Percentiles rank a stretch among this genome's conserved stretches.
Conservation (phyloP, 2,113 vertebrate genomes). For the Pyrgilauda ruficollis region DNA sequence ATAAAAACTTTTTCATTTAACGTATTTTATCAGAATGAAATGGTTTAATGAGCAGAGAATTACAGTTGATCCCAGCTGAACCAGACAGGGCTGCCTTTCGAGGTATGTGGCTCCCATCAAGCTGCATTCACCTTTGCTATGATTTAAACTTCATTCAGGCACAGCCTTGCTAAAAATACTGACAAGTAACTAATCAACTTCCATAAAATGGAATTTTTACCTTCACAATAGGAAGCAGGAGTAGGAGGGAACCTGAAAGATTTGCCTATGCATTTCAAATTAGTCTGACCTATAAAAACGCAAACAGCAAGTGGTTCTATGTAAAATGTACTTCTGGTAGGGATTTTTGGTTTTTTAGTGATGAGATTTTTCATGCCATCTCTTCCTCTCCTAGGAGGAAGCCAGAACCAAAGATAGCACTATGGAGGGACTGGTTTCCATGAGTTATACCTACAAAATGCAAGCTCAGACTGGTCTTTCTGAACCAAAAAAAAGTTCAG, state of each 20-base stretch:
- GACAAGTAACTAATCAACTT: slow-evolving; percentile 67
- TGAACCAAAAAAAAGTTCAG: neutral
- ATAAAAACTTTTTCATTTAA: slow-evolving; percentile 49
- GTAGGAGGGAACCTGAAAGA: slow-evolving; percentile 28
- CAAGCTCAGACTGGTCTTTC: neutral
- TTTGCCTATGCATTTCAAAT: slow-evolving; percentile 69
- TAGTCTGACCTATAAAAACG: slow-evolving; percentile 61
- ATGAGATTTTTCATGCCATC: neutral
- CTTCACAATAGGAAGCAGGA: slow-evolving; percentile 61
- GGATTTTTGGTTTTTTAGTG: neutral
- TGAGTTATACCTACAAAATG: neutral
- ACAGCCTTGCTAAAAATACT: slow-evolving; percentile 49
- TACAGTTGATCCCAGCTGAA: slow-evolving; percentile 51
- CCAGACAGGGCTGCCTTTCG: neutral
- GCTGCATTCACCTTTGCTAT: slow-evolving; percentile 46
- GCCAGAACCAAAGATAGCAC: neutral
- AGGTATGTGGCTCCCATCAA: slow-evolving; percentile 40
- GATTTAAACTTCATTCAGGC: slow-evolving; percentile 62
- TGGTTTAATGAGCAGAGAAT: slow-evolving; percentile 66
- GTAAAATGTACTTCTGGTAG: neutral
- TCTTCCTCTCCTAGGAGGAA: neutral
- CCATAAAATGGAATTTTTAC: slow-evolving; percentile 63
- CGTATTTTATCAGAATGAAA: slow-evolving; percentile 68
- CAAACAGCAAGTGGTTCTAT: slow-evolving; percentile 3
- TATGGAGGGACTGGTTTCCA: neutral